Percentiles rank a stretch among this genome's conserved stretches.
phyloP scores from a whole-genome alignment of 2,113 vertebrate genomes.

The Albula glossodonta region DNA sequence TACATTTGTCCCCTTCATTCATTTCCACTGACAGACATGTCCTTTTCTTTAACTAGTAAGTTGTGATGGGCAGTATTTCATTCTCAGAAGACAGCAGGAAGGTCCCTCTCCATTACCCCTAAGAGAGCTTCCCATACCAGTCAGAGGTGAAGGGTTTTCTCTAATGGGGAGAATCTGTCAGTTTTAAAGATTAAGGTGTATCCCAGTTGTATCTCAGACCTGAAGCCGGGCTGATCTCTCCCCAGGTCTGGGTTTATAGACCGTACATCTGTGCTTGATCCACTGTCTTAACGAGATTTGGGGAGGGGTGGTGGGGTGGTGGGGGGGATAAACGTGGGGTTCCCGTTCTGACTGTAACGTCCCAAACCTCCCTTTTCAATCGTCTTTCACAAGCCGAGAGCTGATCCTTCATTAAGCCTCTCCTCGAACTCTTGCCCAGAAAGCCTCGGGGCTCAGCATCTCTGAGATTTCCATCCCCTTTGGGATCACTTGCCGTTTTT shows the following conservation, averaged over 20 bases:
- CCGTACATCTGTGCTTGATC: neutral
- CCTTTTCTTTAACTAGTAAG: too few relatives aligned
- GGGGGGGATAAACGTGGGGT: neutral
- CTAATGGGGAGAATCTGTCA: neutral
- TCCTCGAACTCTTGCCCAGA: constrained; percentile 16
- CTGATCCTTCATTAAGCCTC: neutral
- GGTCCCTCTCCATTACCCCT: too few relatives aligned
- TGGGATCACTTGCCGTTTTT: neutral
- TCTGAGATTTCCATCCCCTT: neutral
- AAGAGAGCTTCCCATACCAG: neutral
- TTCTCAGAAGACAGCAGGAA: too few relatives aligned
- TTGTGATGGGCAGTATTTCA: too few relatives aligned
- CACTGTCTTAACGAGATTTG: neutral
- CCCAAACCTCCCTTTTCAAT: neutral
- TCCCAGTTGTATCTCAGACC: neutral
- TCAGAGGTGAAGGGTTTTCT: neutral
- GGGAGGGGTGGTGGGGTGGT: neutral
- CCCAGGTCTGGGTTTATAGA: neutral
- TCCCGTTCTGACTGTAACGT: neutral
- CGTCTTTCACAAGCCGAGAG: constrained; percentile 12
- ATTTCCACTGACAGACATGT: too few relatives aligned
- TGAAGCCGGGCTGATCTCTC: neutral
- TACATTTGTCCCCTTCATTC: neutral
- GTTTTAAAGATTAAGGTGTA: neutral
- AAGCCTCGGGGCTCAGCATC: neutral